These are phyloP conservation scores for Cephus pulcher DNA, from an alignment of 2,888 invertebrate species.

Conservation along the genomic window DNA sequence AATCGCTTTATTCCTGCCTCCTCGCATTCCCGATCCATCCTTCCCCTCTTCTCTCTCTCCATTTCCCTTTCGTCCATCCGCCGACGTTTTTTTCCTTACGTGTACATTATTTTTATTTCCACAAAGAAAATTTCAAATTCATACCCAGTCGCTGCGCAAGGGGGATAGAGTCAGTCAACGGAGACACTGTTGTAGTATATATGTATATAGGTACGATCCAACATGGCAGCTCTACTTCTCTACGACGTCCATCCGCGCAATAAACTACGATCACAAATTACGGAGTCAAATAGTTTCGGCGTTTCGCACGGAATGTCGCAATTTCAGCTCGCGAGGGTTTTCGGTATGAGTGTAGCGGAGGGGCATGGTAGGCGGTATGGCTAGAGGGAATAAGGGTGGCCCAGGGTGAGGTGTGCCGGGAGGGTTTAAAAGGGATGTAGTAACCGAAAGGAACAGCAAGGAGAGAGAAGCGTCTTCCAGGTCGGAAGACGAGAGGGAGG, in stretches of 20 bases:
- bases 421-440: slow-evolving; percentile 16
- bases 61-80: not conserved
- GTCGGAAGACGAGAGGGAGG: slow-evolving; percentile 29
- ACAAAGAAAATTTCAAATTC: not conserved
- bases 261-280: slow-evolving; percentile 67
- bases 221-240: not conserved
- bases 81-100: not conserved
- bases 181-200: not conserved
- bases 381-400: slow-evolving; percentile 13
- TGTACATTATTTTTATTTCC: not conserved
- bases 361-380: slow-evolving; percentile 11
- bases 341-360: slow-evolving; percentile 25
- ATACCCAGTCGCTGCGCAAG: not conserved
- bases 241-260: slow-evolving; percentile 60
- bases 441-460: slow-evolving; percentile 17
- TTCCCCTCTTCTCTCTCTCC: not conserved
- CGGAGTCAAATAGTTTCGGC: slow-evolving; percentile 66
- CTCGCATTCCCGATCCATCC: not conserved
- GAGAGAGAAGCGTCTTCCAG: slow-evolving; percentile 45
- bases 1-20: not conserved
- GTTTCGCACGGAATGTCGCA: slow-evolving; percentile 66
- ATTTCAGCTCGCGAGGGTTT: slow-evolving; percentile 56
- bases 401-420: slow-evolving; percentile 13
- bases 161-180: not conserved
- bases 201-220: not conserved